Percentiles rank a stretch among this genome's conserved stretches.
Evolutionary conservation across 2,797 vertebrate genomes (phyloP).

Genomic region (Discoglossus pictus): DNA sequence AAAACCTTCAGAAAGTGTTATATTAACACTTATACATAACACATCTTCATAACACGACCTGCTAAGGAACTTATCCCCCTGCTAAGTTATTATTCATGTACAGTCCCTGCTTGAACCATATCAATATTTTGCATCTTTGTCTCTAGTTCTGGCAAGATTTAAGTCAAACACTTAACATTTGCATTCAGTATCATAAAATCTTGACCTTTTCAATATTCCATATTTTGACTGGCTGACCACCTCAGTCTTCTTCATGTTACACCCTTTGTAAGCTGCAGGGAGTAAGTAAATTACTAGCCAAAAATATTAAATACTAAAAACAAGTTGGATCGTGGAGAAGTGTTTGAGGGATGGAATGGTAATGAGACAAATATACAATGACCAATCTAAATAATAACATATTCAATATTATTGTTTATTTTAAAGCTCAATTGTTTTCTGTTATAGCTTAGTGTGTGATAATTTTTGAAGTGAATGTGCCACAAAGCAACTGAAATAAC

Average conservation of each 20-base stretch:
- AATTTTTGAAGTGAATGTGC: too few species aligned
- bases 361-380: slow-evolving; percentile 18
- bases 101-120: slow-evolving; percentile 5
- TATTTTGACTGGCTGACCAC: slow-evolving; percentile 56
- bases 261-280: slow-evolving; percentile 55
- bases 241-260: slow-evolving; percentile 56
- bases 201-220: slow-evolving; percentile 67
- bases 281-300: slow-evolving; percentile 53
- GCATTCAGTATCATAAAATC: slow-evolving; percentile 47
- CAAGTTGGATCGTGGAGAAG: slow-evolving; percentile 38
- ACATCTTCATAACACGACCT: too few species aligned
- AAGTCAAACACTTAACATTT: slow-evolving; percentile 29
- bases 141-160: slow-evolving; percentile 12
- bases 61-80: background rate
- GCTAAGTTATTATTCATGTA: slow-evolving; percentile 5
- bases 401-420: slow-evolving; percentile 24
- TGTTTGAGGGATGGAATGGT: slow-evolving; percentile 32
- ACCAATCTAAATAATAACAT: slow-evolving; percentile 41
- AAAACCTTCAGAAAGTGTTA: too few species aligned
- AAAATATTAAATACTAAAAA: slow-evolving; percentile 52
- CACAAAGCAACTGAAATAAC: too few species aligned
- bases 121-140: slow-evolving; percentile 24
- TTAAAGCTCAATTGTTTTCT: slow-evolving; percentile 4
- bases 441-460: background rate
- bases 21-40: too few species aligned